These are phyloP conservation scores for Rousettus leschenaultii DNA, from an alignment of 2,113 vertebrate genomes.

Conservation along the genomic window DNA sequence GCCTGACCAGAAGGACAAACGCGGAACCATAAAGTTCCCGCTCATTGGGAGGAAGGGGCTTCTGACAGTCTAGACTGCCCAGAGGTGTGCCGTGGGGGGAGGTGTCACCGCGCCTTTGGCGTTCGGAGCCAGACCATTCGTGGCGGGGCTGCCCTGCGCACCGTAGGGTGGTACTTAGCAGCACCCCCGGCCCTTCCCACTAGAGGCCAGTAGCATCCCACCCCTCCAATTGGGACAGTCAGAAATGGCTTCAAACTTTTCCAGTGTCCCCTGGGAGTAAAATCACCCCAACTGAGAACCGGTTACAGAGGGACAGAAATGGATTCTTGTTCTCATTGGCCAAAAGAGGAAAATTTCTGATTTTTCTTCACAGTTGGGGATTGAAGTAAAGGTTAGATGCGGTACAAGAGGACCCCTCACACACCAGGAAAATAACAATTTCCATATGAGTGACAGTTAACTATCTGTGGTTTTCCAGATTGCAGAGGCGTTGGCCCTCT, in stretches of 20 bases:
- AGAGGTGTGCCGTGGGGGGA: background rate
- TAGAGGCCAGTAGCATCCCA: background rate
- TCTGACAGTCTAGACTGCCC: background rate
- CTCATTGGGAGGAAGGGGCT: background rate
- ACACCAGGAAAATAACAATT: background rate
- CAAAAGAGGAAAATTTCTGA: background rate
- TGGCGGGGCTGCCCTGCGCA: background rate
- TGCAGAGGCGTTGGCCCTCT: background rate
- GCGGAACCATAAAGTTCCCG: background rate
- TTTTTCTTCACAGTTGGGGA: background rate
- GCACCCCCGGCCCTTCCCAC: background rate
- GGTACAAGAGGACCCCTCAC: background rate
- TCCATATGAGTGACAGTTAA: background rate
- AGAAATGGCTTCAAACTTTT: background rate
- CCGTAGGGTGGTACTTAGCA: background rate
- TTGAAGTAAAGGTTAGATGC: background rate
- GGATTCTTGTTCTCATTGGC: background rate
- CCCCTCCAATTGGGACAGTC: background rate
- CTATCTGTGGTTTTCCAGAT: background rate
- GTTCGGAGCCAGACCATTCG: rapidly evolving
- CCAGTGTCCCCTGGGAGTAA: background rate
- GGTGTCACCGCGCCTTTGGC: rapidly evolving
- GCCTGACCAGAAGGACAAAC: background rate
- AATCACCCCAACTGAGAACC: background rate
- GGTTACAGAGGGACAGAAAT: background rate